A percentile compares a stretch with the other conserved stretches of the same genome.
Evolutionary conservation across 2,797 vertebrate species (phyloP).

Genomic region (Xenopus petersii): DNA sequence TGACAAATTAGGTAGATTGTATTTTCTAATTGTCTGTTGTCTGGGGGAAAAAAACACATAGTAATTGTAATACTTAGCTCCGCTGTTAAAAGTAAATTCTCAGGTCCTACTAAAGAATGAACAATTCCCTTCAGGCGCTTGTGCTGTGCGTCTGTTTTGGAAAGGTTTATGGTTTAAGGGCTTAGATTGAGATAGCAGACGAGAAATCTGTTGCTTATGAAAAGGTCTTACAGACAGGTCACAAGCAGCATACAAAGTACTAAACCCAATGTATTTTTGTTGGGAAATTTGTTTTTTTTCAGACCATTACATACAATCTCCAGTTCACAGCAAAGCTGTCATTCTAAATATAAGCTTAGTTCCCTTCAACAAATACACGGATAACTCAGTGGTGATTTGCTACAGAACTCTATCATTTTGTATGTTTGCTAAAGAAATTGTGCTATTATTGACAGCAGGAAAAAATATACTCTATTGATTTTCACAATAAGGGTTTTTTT

Average conservation of each 20-base stretch:
- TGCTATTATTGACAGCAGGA: conserved; percentile 41
- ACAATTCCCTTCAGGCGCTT: conserved; percentile 43
- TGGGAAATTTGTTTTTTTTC: conserved; percentile 22
- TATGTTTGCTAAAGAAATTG: conserved; percentile 39
- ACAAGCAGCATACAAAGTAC: conserved; percentile 53
- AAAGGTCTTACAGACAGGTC: conserved; percentile 51
- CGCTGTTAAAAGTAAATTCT: conserved; percentile 48
- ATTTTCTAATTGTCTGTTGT: conserved; percentile 47
- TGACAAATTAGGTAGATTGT: conserved; percentile 49
- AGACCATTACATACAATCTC: conserved; percentile 45
- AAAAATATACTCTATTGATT: conserved; percentile 35
- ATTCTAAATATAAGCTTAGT: conserved; percentile 38
- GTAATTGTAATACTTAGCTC: conserved; percentile 32
- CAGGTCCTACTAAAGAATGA: conserved; percentile 43
- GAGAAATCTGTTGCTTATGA: conserved; percentile 55
- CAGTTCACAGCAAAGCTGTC: conserved; percentile 35
- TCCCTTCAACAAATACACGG: conserved; percentile 36
- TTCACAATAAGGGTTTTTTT: conserved; percentile 25
- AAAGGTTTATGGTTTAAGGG: conserved; percentile 52
- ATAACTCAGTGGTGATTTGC: conserved; percentile 29
- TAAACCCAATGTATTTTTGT: conserved; percentile 36
- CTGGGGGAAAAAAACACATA: conserved; percentile 41
- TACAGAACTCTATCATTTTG: conserved; percentile 42
- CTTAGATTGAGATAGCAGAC: conserved; percentile 55
- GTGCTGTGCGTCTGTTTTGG: conserved; percentile 50